Percentiles rank a stretch among this genome's conserved stretches.
Evolutionary conservation across 64 coral and sea anemone genomes (phyloP).

Genomic region (Montipora efflorescens): DNA sequence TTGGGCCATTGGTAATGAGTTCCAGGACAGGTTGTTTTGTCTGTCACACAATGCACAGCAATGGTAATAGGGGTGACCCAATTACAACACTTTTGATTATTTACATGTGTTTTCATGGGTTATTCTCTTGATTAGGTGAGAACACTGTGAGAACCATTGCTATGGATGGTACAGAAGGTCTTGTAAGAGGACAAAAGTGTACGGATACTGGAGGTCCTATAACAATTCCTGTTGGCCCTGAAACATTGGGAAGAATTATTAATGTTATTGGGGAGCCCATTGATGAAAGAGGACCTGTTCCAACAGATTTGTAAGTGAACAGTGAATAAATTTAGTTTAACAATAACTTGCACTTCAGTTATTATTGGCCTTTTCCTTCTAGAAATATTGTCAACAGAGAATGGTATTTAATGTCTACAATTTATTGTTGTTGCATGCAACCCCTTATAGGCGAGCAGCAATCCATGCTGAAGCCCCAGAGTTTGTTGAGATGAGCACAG

Average conservation of each 20-base stretch:
- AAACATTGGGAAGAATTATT: conserved; percentile 98
- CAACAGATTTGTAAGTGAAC: conserved; percentile 83
- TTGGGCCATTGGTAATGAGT: no score
- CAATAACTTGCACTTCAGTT: no score
- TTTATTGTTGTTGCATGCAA: no score
- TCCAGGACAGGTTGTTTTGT: no score
- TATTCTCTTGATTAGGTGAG: conserved; percentile 66
- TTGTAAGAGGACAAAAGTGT: conserved; percentile 92
- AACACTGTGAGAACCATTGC: conserved; percentile 98
- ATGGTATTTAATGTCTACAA: background rate
- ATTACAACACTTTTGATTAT: no score
- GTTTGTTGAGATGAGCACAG: conserved; percentile 99
- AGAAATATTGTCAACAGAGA: no score
- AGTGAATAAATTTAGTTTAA: background rate
- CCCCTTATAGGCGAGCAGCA: conserved; percentile 71
- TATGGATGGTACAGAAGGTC: conserved; percentile 99
- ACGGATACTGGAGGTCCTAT: conserved; percentile 94
- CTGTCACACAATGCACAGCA: no score
- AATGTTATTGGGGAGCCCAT: conserved; percentile 99
- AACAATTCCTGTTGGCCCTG: conserved; percentile 95
- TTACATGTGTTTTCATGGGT: background rate
- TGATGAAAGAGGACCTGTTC: conserved; percentile 95
- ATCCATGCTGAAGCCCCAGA: conserved; percentile 99
- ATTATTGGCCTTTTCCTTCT: no score
- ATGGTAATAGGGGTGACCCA: no score